These are phyloP conservation scores for Enoplolaimus lenunculus DNA, from an alignment of 2,888 invertebrate species.

Conservation along the genomic window DNA sequence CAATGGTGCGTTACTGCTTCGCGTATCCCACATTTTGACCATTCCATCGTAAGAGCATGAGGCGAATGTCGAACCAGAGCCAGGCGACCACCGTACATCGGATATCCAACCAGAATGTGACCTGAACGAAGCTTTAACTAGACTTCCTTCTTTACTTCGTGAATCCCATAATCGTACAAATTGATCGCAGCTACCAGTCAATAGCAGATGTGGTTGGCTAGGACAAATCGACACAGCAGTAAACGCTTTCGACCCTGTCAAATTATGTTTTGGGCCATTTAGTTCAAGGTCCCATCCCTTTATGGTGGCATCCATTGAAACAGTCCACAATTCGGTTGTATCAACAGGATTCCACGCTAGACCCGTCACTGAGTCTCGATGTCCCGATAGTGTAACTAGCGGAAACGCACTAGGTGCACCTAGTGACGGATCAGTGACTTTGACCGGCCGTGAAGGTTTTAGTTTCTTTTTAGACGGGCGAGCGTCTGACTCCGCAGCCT, in stretches of 20 bases:
- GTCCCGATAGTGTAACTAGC: slow-evolving; percentile 70
- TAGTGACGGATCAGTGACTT: slow-evolving; percentile 20
- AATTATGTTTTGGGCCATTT: slow-evolving; percentile 29
- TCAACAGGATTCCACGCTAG: slow-evolving; percentile 66
- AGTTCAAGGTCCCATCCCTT: slow-evolving; percentile 70
- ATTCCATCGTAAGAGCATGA: slow-evolving; percentile 80
- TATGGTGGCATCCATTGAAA: slow-evolving; percentile 88
- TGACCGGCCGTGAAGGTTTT: not conserved
- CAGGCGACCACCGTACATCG: slow-evolving; percentile 60
- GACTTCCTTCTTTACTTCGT: slow-evolving; percentile 55
- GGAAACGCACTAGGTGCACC: slow-evolving; percentile 45
- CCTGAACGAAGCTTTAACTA: slow-evolving; percentile 72
- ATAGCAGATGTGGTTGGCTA: slow-evolving; percentile 53
- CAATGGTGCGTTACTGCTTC: slow-evolving; percentile 76
- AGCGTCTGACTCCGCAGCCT: not conserved
- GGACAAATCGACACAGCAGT: slow-evolving; percentile 68
- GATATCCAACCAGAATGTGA: slow-evolving; percentile 81
- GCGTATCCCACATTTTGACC: slow-evolving; percentile 86
- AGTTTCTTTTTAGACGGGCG: not conserved
- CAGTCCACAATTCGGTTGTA: slow-evolving; percentile 56
- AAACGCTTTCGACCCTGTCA: slow-evolving; percentile 70
- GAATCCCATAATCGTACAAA: slow-evolving; percentile 82
- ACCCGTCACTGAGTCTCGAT: slow-evolving; percentile 66
- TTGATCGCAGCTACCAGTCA: slow-evolving; percentile 78
- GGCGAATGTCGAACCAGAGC: slow-evolving; percentile 63